Evolutionary conservation across 2,888 invertebrate genomes (phyloP), one percentile per base, ranked within the genome.

Genomic region (Bursaphelenchus okinawaensis): DNA sequence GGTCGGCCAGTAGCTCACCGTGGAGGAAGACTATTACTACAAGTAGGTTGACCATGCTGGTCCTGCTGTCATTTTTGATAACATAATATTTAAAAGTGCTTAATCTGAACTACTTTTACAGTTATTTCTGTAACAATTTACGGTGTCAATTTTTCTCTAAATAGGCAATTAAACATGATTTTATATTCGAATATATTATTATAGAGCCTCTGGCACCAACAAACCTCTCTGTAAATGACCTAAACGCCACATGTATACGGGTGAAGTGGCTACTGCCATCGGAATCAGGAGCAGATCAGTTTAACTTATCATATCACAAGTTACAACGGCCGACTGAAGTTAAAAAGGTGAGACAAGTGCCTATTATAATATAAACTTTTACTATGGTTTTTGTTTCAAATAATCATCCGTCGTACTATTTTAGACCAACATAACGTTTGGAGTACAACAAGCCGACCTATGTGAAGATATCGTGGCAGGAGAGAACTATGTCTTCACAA

Each of bases 21-120:
- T 81, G 81, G 81, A 73, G 69, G 9, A 69, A 73, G 0, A 73
- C 74, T 0, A 40, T 81, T 24, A 78, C 80, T 0, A 81, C 81
- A 7, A 79, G 80, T 81, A 23, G 63, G 76, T 63, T 28, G 19
- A 57, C 12, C 50, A 16, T 19, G 50, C 12, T n/a, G n/a, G n/a
- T n/a, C n/a, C n/a, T n/a, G n/a, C n/a, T n/a, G n/a, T n/a, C n/a
- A n/a, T n/a, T n/a, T n/a, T n/a, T n/a, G n/a, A n/a, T n/a, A n/a
- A n/a, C n/a, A n/a, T 12, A 4, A 40, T 12, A 40, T 40, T 4
- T 40, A n/a, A n/a, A 4, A 1, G 6, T 16, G 3, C 6, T 4
- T 40, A 40, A 40, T 40, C 40, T n/a, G n/a, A n/a, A n/a, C n/a
- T n/a, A n/a, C n/a, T n/a, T n/a, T n/a, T n/a, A n/a, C n/a, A n/a